Conservation (phyloP, 1,140 invertebrate genomes). For the Oncopeltus fasciatus region DNA sequence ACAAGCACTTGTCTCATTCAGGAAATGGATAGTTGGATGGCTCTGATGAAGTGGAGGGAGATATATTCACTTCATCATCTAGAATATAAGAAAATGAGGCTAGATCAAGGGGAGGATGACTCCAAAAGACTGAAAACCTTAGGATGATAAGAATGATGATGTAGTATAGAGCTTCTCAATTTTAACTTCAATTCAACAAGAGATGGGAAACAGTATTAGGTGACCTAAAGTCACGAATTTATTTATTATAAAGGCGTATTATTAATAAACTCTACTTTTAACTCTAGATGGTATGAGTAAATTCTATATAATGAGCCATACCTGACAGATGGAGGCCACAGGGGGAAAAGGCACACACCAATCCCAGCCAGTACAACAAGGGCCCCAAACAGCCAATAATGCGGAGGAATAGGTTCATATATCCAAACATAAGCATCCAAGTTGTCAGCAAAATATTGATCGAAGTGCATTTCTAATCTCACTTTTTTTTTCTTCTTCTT, state of each 20-base stretch:
- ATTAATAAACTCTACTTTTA: not conserved
- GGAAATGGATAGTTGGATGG: no score
- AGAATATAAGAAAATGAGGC: no score
- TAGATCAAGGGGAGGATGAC: no score
- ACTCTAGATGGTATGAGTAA: slow-evolving; percentile 16
- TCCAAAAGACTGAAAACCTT: no score
- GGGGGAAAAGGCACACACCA: slow-evolving; percentile 89
- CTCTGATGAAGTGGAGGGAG: no score
- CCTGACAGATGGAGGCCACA: slow-evolving; percentile 89
- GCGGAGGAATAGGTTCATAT: slow-evolving; percentile 92
- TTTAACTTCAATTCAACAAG: no score
- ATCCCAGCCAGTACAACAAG: slow-evolving; percentile 84
- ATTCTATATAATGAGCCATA: slow-evolving; percentile 24
- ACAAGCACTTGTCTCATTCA: no score
- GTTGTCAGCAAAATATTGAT: slow-evolving; percentile 84
- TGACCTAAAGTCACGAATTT: no score
- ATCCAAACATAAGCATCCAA: slow-evolving; percentile 98
- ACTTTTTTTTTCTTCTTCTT: slow-evolving; percentile 45
- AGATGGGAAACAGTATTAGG: no score
- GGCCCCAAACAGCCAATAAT: slow-evolving; percentile 89
- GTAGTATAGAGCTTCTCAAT: no score
- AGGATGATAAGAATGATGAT: no score
- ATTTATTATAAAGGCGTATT: not conserved
- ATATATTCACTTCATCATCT: no score
- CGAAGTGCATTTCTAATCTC: slow-evolving; percentile 88